Base-by-base conservation (phyloP, 35 echinoderm and acorn worm species). In the Ophioderma brevispina region DNA sequence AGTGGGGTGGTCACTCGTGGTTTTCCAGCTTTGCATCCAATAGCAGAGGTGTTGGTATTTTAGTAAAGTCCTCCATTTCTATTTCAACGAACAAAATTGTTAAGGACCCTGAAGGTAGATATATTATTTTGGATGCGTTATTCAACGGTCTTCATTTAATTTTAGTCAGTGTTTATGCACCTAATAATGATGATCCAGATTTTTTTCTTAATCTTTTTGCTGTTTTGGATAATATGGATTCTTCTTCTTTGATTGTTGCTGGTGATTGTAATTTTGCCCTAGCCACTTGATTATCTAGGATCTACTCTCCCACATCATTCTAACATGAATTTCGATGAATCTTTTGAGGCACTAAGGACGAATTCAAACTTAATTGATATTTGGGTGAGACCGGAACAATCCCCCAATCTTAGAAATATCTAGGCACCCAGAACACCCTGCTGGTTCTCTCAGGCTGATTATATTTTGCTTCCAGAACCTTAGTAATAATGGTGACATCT, bases 191-290 rank as follows among this genome's bases (percentile, higher is more conserved):
- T 50, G 36, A 37, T 19, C 81, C 81, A 21, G 40, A 82, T 10
- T 82, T 82, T 82, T 82, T 6, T 82, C 6, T 82, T 40, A 39
- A 82, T 50, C 3, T 82, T 82, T 82, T 82, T 82, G 1, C 36
- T 13, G 17, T 6, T 17, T n/a, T 42, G 25, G 81, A 82, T 15
- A 37, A 82, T 32, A 28, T 82, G 41, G 81, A 50, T 50, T 6
- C 40, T 0, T 23, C 81, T 35, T 14, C 21, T 82, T 49, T 82
- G 19, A 42, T 82, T 10, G 31, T 82, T 43, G 81, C 41, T 33
- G 39, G 81, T 43, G 81, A 82, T 35, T 42, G 6, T 42, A 82
- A 82, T 49, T 15, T 82, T 42, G 25, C 38, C 28, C 38, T 40
- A 28, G 10, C 81, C 35, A 1, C 40, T 38, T 37, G 39, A 40